phyloP scores from a whole-genome alignment of 2,888 invertebrate genomes.

The Allophyes oxyacanthae region DNA sequence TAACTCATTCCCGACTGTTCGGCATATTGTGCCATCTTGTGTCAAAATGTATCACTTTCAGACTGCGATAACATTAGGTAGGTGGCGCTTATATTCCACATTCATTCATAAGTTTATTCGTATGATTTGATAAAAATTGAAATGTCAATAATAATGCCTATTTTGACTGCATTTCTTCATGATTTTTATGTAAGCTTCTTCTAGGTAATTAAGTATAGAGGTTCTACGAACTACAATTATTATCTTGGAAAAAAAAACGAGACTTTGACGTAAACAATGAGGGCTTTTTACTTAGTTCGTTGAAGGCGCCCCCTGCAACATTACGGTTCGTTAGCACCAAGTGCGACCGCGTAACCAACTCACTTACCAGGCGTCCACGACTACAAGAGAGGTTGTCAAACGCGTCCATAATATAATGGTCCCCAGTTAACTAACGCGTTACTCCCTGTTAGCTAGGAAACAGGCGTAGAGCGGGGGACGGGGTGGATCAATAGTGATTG shows the following conservation, averaged over 20 bases:
- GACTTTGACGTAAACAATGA: constrained; percentile 26
- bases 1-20: constrained; percentile 36
- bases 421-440: constrained; percentile 64
- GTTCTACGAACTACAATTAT: no score
- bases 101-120: no score
- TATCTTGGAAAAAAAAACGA: constrained; percentile 10
- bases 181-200: no score
- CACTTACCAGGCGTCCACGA: constrained; percentile 78
- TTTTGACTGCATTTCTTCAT: background rate
- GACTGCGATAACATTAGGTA: constrained; percentile 39
- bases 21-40: constrained; percentile 64
- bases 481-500: constrained; percentile 80
- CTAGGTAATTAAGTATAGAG: no score
- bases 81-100: constrained; percentile 51
- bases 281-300: constrained; percentile 34
- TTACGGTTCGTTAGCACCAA: constrained; percentile 55
- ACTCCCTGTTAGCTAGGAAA: constrained; percentile 64
- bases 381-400: constrained; percentile 67
- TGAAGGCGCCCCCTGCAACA: constrained; percentile 37
- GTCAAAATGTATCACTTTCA: constrained; percentile 49
- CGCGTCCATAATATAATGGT: constrained; percentile 68
- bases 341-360: constrained; percentile 63
- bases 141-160: background rate
- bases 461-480: constrained; percentile 66
- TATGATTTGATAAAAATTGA: no score